Base-by-base conservation (phyloP, 2,113 vertebrate genomes). In the Vulpes vulpes region DNA sequence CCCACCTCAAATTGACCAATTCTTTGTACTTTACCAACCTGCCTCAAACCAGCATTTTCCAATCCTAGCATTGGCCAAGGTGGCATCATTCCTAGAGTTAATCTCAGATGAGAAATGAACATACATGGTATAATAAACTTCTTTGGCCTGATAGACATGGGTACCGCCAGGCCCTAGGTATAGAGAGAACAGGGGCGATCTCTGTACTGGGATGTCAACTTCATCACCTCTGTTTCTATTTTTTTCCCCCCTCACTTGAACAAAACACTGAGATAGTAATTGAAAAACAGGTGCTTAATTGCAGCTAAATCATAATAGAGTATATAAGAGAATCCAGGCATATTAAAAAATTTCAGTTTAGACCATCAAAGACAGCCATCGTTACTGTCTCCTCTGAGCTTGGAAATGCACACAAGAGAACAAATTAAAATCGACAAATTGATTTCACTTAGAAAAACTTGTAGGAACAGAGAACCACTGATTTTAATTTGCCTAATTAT, bases 401-500 rank as follows among this genome's bases (percentile, higher is more conserved):
- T 64, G 16, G 87, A 73, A 89, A 93, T 97, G 87, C 32, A 19
- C 94, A 95, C 86, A 84, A 57, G 90, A 97, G 94, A 91, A 97
- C 78, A 86, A 95, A 95, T 96, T 96, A 95, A 95, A 93, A 97
- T 95, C 1, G 38, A 96, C 93, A 96, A 95, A 96, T 92, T 95
- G 95, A 95, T 96, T 97, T 97, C 89, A 71, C 97, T 97, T 94
- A 78, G 35, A 97, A 74, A 95, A 95, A 96, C 94, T 94, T 97
- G 76, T 79, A 93, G 91, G 85, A 94, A 85, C 27, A 60, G 84
- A 94, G 62, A 98, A 95, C 95, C 93, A 86, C 92, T 94, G 95
- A 95, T 95, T 89, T 95, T 98, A 96, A 97, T 97, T 97, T 98
- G 88, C 91, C 95, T 98, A 96, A 97, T 97, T 97, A 97, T 97